Base-by-base conservation (phyloP, 92 coral and sea anemone genomes). In the Zoanthus sansibaricus region DNA sequence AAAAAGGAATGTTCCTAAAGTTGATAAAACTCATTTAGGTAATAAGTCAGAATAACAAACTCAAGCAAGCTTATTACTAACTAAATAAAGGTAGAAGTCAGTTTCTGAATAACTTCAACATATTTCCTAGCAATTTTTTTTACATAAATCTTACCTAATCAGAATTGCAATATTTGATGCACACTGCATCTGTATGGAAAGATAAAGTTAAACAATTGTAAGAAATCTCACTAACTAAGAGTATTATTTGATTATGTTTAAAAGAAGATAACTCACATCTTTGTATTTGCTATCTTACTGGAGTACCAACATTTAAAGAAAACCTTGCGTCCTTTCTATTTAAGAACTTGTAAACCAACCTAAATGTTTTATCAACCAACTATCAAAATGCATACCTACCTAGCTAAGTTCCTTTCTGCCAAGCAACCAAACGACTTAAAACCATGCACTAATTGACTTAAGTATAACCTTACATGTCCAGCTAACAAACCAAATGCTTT, bases 91-190 rank as follows among this genome's bases (percentile, higher is more conserved):
- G 20, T 58, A 12, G 15, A 58, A 58, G 66, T 2, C 55, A 49
- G 55, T 49, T 25, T 49, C 66, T 5, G 14, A 2, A 12, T 12
- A 12, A 58, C 25, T 5, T 14, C 14, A 58, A 14, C 12, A 58
- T 1, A 58, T 14, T 58, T 37, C 42, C 6, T 58, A 14, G 18
- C 20, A 58, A 14, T 16, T 58, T 14, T 58, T 69, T 14, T 5
- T 14, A 17, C 66, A 58, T 16, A 5, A 62, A 17, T 21, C 85
- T 48, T 20, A 80, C 85, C 85, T 80, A n/a, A 80, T 25, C 13
- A 64, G 21, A 20, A 80, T 71, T 1, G 75, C 85, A 6, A 80
- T 72, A 47, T 80, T 80, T 20, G 85, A 25, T 62, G 85, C 85
- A 66, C 85, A 66, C 44, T 74, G 85, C 85, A 80, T 62, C 85